Percentiles rank a stretch among this genome's conserved stretches.
phyloP scores from a whole-genome alignment of 1,140 invertebrate species.

The Drosophila tristis region DNA sequence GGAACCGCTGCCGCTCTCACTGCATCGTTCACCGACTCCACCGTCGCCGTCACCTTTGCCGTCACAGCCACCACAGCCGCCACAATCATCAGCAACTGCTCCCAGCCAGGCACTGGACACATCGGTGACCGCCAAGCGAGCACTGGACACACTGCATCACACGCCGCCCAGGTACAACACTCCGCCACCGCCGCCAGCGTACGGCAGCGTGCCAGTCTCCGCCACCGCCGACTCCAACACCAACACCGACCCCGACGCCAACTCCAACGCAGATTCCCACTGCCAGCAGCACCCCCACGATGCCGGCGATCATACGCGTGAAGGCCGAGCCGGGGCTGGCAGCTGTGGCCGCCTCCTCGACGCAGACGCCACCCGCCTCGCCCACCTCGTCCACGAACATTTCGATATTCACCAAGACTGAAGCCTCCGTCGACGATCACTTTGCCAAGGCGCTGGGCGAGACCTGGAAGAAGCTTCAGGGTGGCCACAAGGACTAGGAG shows the following conservation, averaged over 20 bases:
- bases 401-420: slow-evolving; percentile 84
- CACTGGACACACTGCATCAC: slow-evolving; percentile 64
- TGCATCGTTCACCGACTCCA: slow-evolving; percentile 49
- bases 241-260: slow-evolving; percentile 21
- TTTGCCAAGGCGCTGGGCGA: slow-evolving; percentile 98
- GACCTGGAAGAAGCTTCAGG: slow-evolving; percentile 94
- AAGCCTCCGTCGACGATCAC: slow-evolving; percentile 95
- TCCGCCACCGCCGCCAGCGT: slow-evolving; percentile 62
- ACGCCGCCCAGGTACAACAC: slow-evolving; percentile 72
- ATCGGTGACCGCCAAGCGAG: slow-evolving; percentile 46
- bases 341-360: slow-evolving; percentile 56
- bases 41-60: slow-evolving; percentile 65
- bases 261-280: slow-evolving; percentile 22
- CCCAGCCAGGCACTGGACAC: slow-evolving; percentile 48
- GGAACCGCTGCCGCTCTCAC: slow-evolving; percentile 51
- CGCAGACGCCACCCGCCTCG: slow-evolving; percentile 72
- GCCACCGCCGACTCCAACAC: slow-evolving; percentile 26
- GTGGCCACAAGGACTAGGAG: slow-evolving; percentile 84
- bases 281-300: slow-evolving; percentile 56
- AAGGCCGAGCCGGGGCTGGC: slow-evolving; percentile 77
- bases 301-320: slow-evolving; percentile 75
- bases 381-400: slow-evolving; percentile 73
- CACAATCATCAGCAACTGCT: not conserved
- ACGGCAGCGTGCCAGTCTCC: slow-evolving; percentile 40
- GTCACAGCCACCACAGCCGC: slow-evolving; percentile 42